A percentile compares a stretch with the other conserved stretches of the same genome.
phyloP scores from a whole-genome alignment of 2,888 invertebrate species.

The Eupithecia dodoneata region DNA sequence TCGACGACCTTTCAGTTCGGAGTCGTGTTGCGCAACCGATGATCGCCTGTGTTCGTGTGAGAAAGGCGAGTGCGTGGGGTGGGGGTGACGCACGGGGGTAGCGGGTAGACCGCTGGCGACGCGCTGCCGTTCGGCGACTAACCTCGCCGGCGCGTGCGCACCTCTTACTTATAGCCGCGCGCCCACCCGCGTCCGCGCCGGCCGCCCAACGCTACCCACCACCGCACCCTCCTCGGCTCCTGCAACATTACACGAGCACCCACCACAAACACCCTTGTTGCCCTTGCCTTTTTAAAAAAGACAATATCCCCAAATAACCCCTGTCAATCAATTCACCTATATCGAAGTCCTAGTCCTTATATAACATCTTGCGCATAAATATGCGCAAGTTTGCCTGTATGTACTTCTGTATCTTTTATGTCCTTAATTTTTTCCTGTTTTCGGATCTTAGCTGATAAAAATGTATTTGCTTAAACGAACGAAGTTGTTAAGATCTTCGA shows the following conservation, averaged over 20 bases:
- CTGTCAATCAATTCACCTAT: not conserved
- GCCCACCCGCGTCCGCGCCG: conserved; percentile 59
- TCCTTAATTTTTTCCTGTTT: not conserved
- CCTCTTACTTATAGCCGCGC: conserved; percentile 82
- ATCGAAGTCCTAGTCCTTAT: not conserved
- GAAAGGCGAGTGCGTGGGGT: conserved; percentile 75
- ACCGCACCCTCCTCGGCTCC: conserved; percentile 42
- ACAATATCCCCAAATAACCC: too few species aligned
- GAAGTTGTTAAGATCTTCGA: not conserved
- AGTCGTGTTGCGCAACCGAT: conserved; percentile 79
- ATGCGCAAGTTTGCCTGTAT: not conserved
- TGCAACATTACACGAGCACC: not conserved
- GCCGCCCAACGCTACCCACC: conserved; percentile 40
- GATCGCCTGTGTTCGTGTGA: conserved; percentile 78
- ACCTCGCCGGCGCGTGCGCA: conserved; percentile 78
- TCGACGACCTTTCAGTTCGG: conserved; percentile 80
- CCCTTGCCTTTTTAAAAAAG: not conserved
- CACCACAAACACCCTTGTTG: not conserved
- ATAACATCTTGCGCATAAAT: not conserved
- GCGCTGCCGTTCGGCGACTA: conserved; percentile 82
- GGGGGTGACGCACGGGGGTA: conserved; percentile 69
- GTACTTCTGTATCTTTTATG: not conserved
- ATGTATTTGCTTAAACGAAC: not conserved
- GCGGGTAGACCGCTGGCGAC: conserved; percentile 71
- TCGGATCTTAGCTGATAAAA: not conserved